A percentile compares a stretch with the other conserved stretches of the same genome.
Conservation (phyloP, 2,888 invertebrate genomes). For the Ditylenchus weischeri region DNA sequence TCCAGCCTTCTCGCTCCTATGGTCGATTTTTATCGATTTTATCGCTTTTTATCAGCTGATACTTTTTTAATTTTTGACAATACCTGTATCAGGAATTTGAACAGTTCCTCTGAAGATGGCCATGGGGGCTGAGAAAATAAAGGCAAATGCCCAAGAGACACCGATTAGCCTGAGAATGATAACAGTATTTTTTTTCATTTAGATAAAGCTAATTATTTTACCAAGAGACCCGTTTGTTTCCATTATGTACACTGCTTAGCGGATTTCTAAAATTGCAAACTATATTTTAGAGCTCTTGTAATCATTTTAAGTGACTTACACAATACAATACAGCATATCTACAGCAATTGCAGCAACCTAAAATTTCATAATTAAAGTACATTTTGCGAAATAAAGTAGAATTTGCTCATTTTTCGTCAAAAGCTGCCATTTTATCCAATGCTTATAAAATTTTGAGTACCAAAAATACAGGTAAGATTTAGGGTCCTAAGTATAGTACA, state of each 20-base stretch:
- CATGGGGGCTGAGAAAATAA: slow-evolving; percentile 48
- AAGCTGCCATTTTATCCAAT: too few species aligned
- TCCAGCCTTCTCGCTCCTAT: too few species aligned
- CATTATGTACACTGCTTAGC: slow-evolving; percentile 39
- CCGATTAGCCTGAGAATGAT: slow-evolving; percentile 35
- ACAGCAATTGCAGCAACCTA: slow-evolving; percentile 46
- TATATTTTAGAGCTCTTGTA: not conserved
- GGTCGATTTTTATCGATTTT: too few species aligned
- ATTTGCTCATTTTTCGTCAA: too few species aligned
- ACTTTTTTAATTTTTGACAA: too few species aligned
- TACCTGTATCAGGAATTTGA: slow-evolving; percentile 20
- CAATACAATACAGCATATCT: slow-evolving; percentile 53
- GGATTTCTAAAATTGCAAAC: slow-evolving; percentile 42
- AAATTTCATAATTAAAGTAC: too few species aligned
- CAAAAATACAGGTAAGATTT: too few species aligned
- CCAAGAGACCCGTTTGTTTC: slow-evolving; percentile 25
- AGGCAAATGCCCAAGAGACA: slow-evolving; percentile 42
- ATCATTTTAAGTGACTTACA: slow-evolving; percentile 30
- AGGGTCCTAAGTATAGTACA: too few species aligned
- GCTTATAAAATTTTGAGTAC: too few species aligned
- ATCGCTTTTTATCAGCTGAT: too few species aligned
- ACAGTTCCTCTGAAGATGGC: slow-evolving; percentile 30
- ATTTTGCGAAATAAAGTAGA: too few species aligned
- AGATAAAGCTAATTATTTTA: slow-evolving; percentile 30
- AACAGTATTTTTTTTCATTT: slow-evolving; percentile 41